Base-by-base conservation (phyloP, 2,797 vertebrate genomes). In the Martes flavigula region DNA sequence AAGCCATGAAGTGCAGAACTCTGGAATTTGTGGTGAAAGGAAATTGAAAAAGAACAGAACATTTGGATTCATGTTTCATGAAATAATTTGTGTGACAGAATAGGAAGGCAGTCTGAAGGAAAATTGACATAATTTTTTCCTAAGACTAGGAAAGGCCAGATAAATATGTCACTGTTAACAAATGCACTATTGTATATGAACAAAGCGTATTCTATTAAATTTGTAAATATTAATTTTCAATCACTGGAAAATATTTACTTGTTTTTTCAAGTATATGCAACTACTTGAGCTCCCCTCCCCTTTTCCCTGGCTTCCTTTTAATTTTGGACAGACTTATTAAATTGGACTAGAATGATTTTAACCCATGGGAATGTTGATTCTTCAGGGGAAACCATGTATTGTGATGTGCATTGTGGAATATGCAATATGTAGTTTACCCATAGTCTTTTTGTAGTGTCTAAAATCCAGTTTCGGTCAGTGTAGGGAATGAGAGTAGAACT, bases 21-120 rank as follows among this genome's bases (percentile, higher is more conserved):
- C 98, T 98, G 98, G 98, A 98, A 99, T 98, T 99, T 99, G 98
- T 99, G 98, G 98, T 99, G 99, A 99, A 99, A 99, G 99, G 99
- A 99, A 99, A 99, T 99, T 99, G 99, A 99, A 99, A 99, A 99
- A 99, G 99, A 99, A 99, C 99, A 98, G 99, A 99, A 99, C 99
- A 98, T 98, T 99, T 98, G 98, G 99, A 98, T 98, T 99, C 99
- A 97, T 98, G 99, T 99, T 99, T 99, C 99, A 99, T 99, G 98
- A 99, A 99, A 99, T 99, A 99, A 99, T 99, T 99, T 98, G 98
- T 99, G 98, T 99, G 99, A 99, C 99, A 99, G 98, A 98, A 98
- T 98, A 98, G 98, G 98, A 98, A 99, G 98, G 98, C 98, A 98
- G 98, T 98, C 98, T 98, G 98, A 97, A 97, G 98, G 98, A 98